Evolutionary conservation across 2,888 invertebrate species (phyloP).

Genomic region (Agonopterix heracliana): DNA sequence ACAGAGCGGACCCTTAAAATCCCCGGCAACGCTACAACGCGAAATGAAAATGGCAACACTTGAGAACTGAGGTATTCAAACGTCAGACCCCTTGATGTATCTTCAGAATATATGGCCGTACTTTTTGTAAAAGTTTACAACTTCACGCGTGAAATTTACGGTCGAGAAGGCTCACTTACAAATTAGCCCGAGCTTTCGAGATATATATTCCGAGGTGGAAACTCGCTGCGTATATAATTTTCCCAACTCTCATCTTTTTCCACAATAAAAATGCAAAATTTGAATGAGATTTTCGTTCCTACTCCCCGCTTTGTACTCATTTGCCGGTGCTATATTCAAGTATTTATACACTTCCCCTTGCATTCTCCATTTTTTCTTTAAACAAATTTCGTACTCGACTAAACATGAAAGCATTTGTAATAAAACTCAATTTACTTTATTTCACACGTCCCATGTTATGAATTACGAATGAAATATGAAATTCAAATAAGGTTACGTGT

Average conservation of each 20-base stretch:
- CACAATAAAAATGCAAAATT: conserved; percentile 34
- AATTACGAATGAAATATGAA: conserved; percentile 30
- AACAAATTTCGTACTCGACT: conserved; percentile 23
- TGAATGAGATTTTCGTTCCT: conserved; percentile 25
- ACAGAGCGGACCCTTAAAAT: conserved; percentile 22
- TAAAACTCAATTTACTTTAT: conserved; percentile 36
- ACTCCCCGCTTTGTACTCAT: conserved; percentile 25
- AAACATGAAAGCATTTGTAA: conserved; percentile 31
- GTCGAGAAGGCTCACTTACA: conserved; percentile 44
- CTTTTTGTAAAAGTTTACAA: conserved; percentile 61
- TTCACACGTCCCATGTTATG: conserved; percentile 26
- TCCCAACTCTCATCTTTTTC: conserved; percentile 22
- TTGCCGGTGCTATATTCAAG: conserved; percentile 19
- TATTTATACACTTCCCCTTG: conserved; percentile 13
- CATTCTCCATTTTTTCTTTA: conserved; percentile 20
- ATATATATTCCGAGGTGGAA: conserved; percentile 25
- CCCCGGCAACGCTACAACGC: conserved; percentile 26
- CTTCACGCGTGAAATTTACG: conserved; percentile 56
- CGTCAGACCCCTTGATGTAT: conserved; percentile 60
- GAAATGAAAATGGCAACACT: conserved; percentile 50
- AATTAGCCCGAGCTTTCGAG: conserved; percentile 44
- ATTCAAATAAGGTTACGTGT: conserved; percentile 24
- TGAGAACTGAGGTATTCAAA: conserved; percentile 55
- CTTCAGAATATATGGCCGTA: conserved; percentile 57
- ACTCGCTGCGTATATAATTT: conserved; percentile 20